These are phyloP conservation scores for Sorex maritimensis DNA, from an alignment of 2,797 vertebrate species.

Conservation along the genomic window DNA sequence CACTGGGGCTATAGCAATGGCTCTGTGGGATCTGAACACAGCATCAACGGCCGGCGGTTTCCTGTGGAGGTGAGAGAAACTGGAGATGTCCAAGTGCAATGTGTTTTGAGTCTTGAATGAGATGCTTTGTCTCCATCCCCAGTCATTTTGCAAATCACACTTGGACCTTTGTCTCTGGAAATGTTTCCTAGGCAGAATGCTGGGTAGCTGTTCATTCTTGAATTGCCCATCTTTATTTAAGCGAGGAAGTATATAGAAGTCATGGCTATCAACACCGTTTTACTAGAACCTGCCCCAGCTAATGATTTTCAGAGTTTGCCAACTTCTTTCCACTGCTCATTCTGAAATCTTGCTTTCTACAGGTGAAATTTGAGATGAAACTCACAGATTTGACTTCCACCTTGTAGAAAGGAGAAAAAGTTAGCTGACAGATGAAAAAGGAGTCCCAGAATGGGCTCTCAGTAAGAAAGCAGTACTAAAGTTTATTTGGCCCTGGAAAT, in stretches of 20 bases:
- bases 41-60: conserved; percentile 95
- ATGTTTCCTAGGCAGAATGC: neutral
- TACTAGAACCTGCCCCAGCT: too few species aligned
- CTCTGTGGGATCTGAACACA: conserved; percentile 97
- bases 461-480: neutral
- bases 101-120: neutral
- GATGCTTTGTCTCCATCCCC: neutral
- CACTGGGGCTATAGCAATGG: conserved; percentile 98
- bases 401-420: conserved; percentile 22
- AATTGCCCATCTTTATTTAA: neutral
- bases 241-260: neutral
- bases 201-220: neutral
- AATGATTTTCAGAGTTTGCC: too few species aligned
- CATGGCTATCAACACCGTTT: too few species aligned
- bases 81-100: neutral
- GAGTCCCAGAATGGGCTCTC: neutral
- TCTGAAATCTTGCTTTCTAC: conserved; percentile 15
- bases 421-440: neutral
- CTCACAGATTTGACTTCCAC: conserved; percentile 2
- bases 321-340: neutral
- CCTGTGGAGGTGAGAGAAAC: conserved; percentile 96
- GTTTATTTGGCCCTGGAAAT: neutral
- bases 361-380: conserved; percentile 6
- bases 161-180: neutral
- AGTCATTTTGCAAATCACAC: neutral